Evolutionary conservation across 2,888 invertebrate species (phyloP).

Genomic region (Thymelicus sylvestris): DNA sequence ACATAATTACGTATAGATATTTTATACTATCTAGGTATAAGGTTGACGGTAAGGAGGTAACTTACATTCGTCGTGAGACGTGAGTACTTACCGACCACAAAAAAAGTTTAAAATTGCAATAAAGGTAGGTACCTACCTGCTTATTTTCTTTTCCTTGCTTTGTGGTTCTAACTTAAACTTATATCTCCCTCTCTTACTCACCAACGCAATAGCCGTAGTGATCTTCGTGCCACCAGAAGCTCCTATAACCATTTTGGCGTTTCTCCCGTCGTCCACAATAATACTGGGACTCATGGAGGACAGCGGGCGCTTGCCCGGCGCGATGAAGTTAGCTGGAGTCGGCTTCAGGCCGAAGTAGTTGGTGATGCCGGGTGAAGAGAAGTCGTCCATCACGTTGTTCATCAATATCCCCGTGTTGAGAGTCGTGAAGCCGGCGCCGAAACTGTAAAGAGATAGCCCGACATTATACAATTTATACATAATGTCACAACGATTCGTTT

Average conservation of each 20-base stretch:
- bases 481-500: too few relatives aligned
- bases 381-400: conserved; percentile 98
- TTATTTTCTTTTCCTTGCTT: too few relatives aligned
- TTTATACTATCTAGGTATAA: too few relatives aligned
- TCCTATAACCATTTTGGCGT: conserved; percentile 90
- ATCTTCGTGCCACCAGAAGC: conserved; percentile 94
- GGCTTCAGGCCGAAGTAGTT: conserved; percentile 90
- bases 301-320: conserved; percentile 91
- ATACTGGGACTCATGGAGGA: conserved; percentile 95
- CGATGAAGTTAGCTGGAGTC: conserved; percentile 92
- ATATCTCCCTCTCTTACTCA: conserved; percentile 57
- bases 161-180: too few relatives aligned
- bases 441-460: conserved; percentile 80
- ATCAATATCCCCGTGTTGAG: conserved; percentile 94
- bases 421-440: conserved; percentile 92
- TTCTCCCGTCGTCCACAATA: conserved; percentile 86
- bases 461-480: too few relatives aligned
- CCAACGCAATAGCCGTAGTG: conserved; percentile 88
- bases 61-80: too few relatives aligned
- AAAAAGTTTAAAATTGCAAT: too few relatives aligned
- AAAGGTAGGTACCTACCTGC: too few relatives aligned
- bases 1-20: too few relatives aligned
- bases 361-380: conserved; percentile 90
- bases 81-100: too few relatives aligned
- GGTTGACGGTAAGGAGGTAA: too few relatives aligned